Evolutionary conservation across 2,113 vertebrate species (phyloP), one percentile per base, ranked within the genome.

Genomic region (Oryzias celebensis): DNA sequence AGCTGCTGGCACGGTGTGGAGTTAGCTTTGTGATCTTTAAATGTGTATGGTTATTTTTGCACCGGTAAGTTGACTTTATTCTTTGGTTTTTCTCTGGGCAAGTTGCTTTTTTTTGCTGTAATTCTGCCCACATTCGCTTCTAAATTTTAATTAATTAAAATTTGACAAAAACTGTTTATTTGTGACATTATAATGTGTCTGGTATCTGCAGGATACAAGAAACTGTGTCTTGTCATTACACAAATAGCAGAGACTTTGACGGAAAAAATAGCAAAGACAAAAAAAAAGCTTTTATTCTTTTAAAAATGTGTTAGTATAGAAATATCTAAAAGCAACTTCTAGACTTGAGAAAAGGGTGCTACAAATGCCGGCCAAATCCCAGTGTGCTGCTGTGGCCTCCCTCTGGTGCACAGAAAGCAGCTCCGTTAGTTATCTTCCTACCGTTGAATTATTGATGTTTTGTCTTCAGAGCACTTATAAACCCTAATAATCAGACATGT

Each of bases 21-120:
- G 57, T 60, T 44, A 68, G 26, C 73, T 62, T 76, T 80, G 24
- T 72, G 73, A 68, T 81, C 85, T 89, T 87, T 91, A 88, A 90
- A 91, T 91, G 90, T 91, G 90, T 85, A 91, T 91, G 90, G 90
- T 91, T 60, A 91, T 90, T 85, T 90, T 91, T 81, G 89, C 90
- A 73, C 90, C 90, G 90, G 90, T 91, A 81, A 90, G 90, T 85
- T 47, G 53, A 1, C 22, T 55, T 52, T 62, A 3, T 64, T 5
- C 50, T 44, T 50, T 52, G 4, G 22, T 1, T 17, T 7, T n/a
- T 62, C 67, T 49, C 5, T 5, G 36, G 18, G 3, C 4, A 14
- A 14, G 24, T 18, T 47, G 7, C 17, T 17, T 47, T 47, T 46
- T 17, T 8, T 47, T 8, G n/a, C 5, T n/a, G 44, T 18, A 49